Base-by-base conservation (phyloP, 2,888 invertebrate species). In the Melinaea menophilus region DNA sequence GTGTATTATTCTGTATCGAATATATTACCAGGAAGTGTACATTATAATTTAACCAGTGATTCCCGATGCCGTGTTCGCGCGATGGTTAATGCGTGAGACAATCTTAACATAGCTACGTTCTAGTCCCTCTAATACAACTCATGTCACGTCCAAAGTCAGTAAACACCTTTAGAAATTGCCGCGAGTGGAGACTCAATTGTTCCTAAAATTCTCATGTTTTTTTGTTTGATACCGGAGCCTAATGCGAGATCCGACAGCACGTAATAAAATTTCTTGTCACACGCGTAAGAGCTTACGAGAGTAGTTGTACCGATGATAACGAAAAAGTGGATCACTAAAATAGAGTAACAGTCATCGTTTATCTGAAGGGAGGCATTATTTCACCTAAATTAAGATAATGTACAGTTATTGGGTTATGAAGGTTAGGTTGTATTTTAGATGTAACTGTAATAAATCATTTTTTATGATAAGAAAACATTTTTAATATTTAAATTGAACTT, bases 241-340 rank as follows among this genome's bases (percentile, higher is more conserved):
- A 46, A 65, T 62, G 60, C 61, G 51, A 58, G 64, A 65, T 67
- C 64, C 64, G 41, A 51, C 60, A 55, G 64, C 70, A 68, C 71
- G 69, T 70, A 61, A 64, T 66, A 63, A 65, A 71, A 68, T 66
- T 68, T 66, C 60, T 64, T 63, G 65, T 67, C 70, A 72, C 71
- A 72, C 70, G 69, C 70, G 72, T 60, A 63, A 63, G 67, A 73
- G 74, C 76, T 80, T 79, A 79, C 75, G 76, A 77, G 73, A 73
- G 73, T 67, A 66, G 65, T 70, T 70, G 71, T 71, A 70, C 67
- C 70, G 74, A 73, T 80, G 83, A 84, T 85, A 84, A 81, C 75
- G 67, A 66, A 67, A 80, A 81, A 77, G 77, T 75, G 80, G 78
- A 74, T 80, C 77, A 73, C 72, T 70, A 63, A 66, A 66, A 65